These are phyloP conservation scores for Caenorhabditis virilis DNA, from an alignment of 2,888 invertebrate genomes.

Conservation along the genomic window DNA sequence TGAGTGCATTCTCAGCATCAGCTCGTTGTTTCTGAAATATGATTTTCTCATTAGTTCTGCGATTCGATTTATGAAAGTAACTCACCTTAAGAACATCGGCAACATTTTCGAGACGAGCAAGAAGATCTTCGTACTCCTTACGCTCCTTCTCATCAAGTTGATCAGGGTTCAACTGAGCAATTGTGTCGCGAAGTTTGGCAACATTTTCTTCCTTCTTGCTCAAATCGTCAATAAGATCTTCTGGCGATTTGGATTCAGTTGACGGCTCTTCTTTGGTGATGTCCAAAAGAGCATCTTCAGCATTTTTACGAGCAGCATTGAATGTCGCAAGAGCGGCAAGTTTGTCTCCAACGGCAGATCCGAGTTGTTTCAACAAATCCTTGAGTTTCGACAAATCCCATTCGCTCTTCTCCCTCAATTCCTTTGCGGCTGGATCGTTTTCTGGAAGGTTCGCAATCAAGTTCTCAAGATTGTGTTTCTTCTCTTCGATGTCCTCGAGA, in stretches of 20 bases:
- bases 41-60: neutral
- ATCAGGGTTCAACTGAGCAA: constrained; percentile 11
- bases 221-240: constrained; percentile 22
- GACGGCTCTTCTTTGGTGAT: constrained; percentile 14
- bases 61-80: neutral
- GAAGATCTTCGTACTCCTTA: constrained; percentile 28
- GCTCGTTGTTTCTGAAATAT: constrained; percentile 24
- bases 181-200: constrained; percentile 12
- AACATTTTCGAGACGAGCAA: constrained; percentile 34
- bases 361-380: constrained; percentile 31
- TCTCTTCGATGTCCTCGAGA: constrained; percentile 34
- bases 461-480: constrained; percentile 29
- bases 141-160: constrained; percentile 30
- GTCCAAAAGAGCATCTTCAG: constrained; percentile 39
- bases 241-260: constrained; percentile 5
- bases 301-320: constrained; percentile 42
- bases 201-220: constrained; percentile 14
- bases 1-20: constrained; percentile 29
- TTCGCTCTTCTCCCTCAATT: constrained; percentile 34
- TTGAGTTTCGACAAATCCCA: constrained; percentile 43
- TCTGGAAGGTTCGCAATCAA: constrained; percentile 23
- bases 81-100: constrained; percentile 25
- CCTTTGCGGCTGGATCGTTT: constrained; percentile 22
- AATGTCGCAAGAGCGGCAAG: constrained; percentile 45
- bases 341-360: constrained; percentile 41